Evolutionary conservation across 2,888 invertebrate genomes (phyloP), one percentile per base, ranked within the genome.

Genomic region (Sipha maydis): DNA sequence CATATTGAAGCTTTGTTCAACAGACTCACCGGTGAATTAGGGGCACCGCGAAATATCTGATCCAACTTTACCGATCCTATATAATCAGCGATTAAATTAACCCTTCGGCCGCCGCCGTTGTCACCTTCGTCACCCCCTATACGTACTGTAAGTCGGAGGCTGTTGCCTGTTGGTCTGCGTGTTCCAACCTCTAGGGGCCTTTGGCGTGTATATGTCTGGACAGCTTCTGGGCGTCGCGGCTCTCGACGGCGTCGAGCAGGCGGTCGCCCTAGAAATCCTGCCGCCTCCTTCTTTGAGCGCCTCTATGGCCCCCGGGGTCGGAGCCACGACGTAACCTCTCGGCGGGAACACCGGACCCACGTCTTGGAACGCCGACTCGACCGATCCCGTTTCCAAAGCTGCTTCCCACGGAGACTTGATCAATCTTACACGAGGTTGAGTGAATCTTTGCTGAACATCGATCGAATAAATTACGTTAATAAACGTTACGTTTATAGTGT

Each of bases 381-480:
- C 95, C 21, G 94, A 94, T n/a, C 95, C 95, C 34, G 95, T 94
- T 91, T 95, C 94, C 61, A 95, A 91, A n/a, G 95, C 95, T 3
- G 95, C 95, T 90, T 95, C 94, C 95, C 95, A 95, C 0, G 95
- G 95, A 0, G 95, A 94, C 91, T 94, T 94, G 0, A 95, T 92
- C 86, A 95, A 91, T 90, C 94, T 94, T 19, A 95, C 91, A 84
- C 93, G 93, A 3, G 94, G 94, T 90, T 93, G 92, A 38, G 92
- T 92, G 91, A 93, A 94, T 90, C 94, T 93, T 91, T 94, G 94
- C 93, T 94, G 91, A 79, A 85, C 19, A 75, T 41, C 7, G 19
- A 31, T 3, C 41, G 69, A n/a, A 48, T 2, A 67, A 25, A 71
- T 34, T n/a, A 28, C 14, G 28, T 77, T 48, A n/a, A n/a, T 1